Base-by-base conservation (phyloP, 2,113 vertebrate genomes). In the Lagenorhynchus albirostris region DNA sequence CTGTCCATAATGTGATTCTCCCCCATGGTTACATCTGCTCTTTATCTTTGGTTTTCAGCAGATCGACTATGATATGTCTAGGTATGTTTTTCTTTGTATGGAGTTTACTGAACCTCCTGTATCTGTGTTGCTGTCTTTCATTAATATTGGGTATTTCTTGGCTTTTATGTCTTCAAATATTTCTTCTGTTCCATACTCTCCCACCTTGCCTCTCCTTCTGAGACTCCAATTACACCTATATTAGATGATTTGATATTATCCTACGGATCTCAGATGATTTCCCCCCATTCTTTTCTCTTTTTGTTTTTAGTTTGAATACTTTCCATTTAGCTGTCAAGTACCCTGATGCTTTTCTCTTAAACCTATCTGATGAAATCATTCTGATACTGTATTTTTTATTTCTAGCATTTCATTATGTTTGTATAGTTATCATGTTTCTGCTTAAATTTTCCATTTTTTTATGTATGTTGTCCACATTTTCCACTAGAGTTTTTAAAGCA, bases 281-380 rank as follows among this genome's bases (percentile, higher is more conserved):
- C 6, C 18, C 33, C 3, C 4, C 67, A 33, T 33, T 65, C 6
- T 62, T 47, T 91, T 41, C 12, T 31, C 29, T 68, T 31, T 68
- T 71, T 36, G 29, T 93, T 94, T 95, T 95, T 38, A 60, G 29
- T 38, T 82, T 88, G 29, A 14, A 73, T 91, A 63, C 31, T 87
- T 86, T 67, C 36, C 26, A 65, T 62, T 86, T 91, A 55, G 47
- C 15, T 55, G 5, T 79, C 17, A 87, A 50, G 41, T 82, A 95
- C 18, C 65, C 68, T 91, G 18, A 89, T 83, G 53, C 20, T 79
- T 93, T 84, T 55, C 44, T 92, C 33, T 85, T 94, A 94, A 93
- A 68, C 36, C 47, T 36, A 91, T 58, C 21, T 83, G 84, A 80
- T 58, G 47, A 88, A 67, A 70, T 91, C 17, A 68, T 94, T 95